phyloP scores from a whole-genome alignment of 2,113 vertebrate species.

The Prunella fulvescens region DNA sequence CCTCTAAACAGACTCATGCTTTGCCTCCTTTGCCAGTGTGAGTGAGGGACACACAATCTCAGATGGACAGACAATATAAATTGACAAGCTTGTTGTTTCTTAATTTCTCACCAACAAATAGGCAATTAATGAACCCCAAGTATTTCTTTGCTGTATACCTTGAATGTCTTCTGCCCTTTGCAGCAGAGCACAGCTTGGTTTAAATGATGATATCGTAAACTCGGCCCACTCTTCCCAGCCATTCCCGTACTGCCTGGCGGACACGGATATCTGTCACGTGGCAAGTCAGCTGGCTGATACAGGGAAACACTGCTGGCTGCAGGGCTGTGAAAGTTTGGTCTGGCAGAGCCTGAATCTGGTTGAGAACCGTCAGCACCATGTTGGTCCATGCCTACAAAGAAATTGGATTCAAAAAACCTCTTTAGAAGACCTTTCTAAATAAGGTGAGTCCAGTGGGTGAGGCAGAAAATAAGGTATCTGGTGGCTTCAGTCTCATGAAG shows the following conservation, averaged over 20 bases:
- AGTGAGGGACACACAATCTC: background rate
- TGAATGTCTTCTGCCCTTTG: background rate
- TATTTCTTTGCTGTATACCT: conserved; percentile 2
- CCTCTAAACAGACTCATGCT: background rate
- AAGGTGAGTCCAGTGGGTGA: background rate
- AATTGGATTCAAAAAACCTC: background rate
- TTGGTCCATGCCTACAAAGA: conserved; percentile 91
- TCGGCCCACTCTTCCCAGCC: conserved; percentile 90
- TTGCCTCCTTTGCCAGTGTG: background rate
- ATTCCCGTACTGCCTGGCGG: conserved; percentile 91
- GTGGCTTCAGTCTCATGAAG: background rate
- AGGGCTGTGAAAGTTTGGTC: conserved; percentile 89
- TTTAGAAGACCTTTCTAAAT: background rate
- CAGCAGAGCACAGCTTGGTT: background rate
- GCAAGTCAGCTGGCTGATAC: conserved; percentile 94
- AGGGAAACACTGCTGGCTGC: conserved; percentile 91
- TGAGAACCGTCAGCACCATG: conserved; percentile 94
- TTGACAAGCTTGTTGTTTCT: background rate
- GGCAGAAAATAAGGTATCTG: background rate
- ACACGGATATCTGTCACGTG: conserved; percentile 90
- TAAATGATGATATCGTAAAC: conserved; percentile 90
- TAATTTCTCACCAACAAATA: background rate
- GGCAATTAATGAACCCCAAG: conserved; percentile 2
- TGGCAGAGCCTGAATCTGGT: conserved; percentile 89
- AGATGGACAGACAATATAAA: background rate